Evolutionary conservation across 2,797 vertebrate genomes (phyloP).

Genomic region (Falco rusticolus): DNA sequence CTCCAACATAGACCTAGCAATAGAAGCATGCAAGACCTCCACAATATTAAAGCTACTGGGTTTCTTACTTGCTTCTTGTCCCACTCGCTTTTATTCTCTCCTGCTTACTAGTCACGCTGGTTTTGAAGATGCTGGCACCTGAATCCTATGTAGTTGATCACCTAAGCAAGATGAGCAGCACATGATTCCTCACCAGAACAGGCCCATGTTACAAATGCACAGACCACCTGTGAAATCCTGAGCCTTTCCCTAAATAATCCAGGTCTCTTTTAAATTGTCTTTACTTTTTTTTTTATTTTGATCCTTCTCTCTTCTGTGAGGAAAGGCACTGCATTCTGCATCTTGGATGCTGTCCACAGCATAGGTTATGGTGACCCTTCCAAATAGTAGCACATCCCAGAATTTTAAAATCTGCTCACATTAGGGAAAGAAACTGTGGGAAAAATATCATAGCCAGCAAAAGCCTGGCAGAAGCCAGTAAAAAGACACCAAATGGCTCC

Average conservation of each 20-base stretch:
- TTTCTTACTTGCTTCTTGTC: rapidly evolving
- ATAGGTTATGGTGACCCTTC: not conserved
- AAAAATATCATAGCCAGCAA: not conserved
- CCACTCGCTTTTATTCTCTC: not conserved
- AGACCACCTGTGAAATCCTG: not conserved
- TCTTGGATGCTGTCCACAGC: not conserved
- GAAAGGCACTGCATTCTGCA: not conserved
- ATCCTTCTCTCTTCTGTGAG: slow-evolving; percentile 9
- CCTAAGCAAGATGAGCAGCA: not conserved
- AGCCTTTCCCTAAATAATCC: not conserved
- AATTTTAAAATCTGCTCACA: not conserved
- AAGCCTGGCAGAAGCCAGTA: not conserved
- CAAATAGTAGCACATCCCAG: not conserved
- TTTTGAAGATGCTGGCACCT: not conserved
- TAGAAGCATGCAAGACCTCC: rapidly evolving
- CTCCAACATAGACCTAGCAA: not conserved
- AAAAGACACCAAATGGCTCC: not conserved
- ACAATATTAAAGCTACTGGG: rapidly evolving
- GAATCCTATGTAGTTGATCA: not conserved
- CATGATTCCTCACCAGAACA: not conserved
- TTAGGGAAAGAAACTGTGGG: not conserved
- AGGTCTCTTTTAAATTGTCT: not conserved
- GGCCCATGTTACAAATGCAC: not conserved
- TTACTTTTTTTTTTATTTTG: not conserved
- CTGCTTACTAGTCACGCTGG: rapidly evolving